Conservation (phyloP, 2,888 invertebrate genomes). For the Halictus quadricinctus region DNA sequence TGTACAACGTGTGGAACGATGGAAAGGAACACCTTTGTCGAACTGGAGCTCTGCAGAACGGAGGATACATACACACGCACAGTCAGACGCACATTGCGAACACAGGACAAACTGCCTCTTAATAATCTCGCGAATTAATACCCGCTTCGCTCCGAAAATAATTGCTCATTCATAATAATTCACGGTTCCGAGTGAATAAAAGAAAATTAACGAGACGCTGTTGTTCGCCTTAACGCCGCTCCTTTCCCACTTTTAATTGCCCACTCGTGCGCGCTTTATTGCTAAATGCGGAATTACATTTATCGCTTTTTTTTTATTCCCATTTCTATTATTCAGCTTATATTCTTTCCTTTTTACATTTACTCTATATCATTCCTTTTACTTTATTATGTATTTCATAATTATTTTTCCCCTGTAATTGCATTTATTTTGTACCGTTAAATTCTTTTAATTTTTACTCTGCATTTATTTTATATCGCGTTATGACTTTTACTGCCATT, state of each 20-base stretch:
- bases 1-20: neutral
- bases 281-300: neutral
- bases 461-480: neutral
- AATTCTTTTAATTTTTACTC: neutral
- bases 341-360: neutral
- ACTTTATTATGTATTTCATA: neutral
- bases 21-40: slow-evolving; percentile 14
- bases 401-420: neutral
- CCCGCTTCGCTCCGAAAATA: neutral
- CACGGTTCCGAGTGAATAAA: neutral
- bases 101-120: neutral
- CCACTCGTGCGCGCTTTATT: neutral
- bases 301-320: neutral
- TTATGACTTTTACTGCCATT: neutral
- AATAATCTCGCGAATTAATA: slow-evolving; percentile 6
- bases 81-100: neutral
- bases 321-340: neutral
- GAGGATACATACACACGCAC: neutral
- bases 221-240: neutral
- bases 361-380: neutral
- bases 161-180: slow-evolving; percentile 7
- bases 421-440: neutral
- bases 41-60: neutral
- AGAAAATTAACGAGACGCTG: neutral
- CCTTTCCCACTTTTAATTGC: neutral